Conservation (phyloP, 2,797 vertebrate genomes). For the Melanotaenia parkinsoni region DNA sequence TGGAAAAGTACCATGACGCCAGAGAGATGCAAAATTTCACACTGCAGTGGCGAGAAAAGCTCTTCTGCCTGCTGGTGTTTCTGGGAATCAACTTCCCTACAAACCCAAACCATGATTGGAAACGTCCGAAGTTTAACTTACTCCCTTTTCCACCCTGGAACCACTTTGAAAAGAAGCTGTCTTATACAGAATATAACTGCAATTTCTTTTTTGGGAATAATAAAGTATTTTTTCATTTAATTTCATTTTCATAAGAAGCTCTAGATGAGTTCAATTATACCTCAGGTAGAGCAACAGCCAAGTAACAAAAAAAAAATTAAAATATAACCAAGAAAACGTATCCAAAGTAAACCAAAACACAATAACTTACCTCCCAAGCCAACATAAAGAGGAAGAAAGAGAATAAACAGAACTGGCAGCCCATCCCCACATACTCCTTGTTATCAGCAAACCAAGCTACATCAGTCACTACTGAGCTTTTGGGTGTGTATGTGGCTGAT, state of each 20-base stretch:
- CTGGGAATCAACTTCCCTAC: neutral
- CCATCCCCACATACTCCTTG: neutral
- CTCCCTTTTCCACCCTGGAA: neutral
- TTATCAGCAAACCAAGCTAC: neutral
- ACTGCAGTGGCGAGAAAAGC: slow-evolving; percentile 21
- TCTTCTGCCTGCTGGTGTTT: neutral
- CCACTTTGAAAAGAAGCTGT: neutral
- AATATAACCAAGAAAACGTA: neutral
- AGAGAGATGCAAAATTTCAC: slow-evolving; percentile 62
- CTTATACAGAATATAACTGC: neutral
- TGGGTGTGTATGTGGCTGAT: neutral
- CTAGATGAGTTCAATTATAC: neutral
- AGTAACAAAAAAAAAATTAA: neutral
- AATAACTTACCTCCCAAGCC: neutral
- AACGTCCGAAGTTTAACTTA: slow-evolving; percentile 1
- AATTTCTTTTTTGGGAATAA: neutral
- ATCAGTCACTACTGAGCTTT: neutral
- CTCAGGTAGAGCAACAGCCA: neutral
- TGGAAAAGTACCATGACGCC: slow-evolving; percentile 12
- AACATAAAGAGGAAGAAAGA: neutral
- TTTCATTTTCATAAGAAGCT: neutral
- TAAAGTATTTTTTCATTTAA: no score
- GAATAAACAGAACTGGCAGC: neutral
- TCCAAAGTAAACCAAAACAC: neutral
- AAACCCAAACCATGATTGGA: slow-evolving; percentile 23